These are phyloP conservation scores for Listronotus oregonensis DNA, from an alignment of 1,140 invertebrate species.

Conservation along the genomic window DNA sequence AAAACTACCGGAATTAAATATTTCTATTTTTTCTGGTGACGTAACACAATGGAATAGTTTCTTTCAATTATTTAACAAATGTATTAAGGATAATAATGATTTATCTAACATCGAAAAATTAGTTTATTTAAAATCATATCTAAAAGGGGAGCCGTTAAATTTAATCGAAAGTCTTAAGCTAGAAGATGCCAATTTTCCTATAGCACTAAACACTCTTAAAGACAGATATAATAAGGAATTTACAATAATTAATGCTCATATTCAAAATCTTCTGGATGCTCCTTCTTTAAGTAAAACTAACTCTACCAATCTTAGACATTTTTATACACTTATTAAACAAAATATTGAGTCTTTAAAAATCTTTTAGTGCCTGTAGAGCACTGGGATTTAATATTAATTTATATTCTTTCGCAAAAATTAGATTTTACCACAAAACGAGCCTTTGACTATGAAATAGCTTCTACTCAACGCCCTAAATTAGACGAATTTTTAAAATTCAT, in stretches of 20 bases:
- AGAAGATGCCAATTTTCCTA: not conserved
- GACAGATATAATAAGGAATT: constrained; percentile 3
- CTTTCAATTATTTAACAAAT: no score
- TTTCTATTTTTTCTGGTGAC: no score
- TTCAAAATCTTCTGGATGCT: not conserved
- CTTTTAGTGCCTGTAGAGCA: constrained; percentile 3
- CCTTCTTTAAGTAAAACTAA: not conserved
- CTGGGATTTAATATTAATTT: not conserved
- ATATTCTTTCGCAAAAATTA: constrained; percentile 1
- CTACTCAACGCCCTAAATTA: no score
- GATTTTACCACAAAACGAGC: not conserved
- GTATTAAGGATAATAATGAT: no score
- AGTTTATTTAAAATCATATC: constrained; percentile 5
- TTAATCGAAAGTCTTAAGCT: not conserved
- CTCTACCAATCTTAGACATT: not conserved
- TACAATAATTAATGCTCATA: not conserved
- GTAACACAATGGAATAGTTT: no score
- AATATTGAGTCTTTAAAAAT: constrained; percentile 2
- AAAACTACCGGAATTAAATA: no score
- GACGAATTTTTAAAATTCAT: no score
- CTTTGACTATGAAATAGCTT: not conserved
- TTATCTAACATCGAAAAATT: not conserved
- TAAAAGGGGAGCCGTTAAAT: constrained; percentile 4
- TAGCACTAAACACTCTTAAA: constrained; percentile 1
- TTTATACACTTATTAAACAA: not conserved